A percentile compares a stretch with the other conserved stretches of the same genome.
Conservation (phyloP, 2,888 invertebrate species). For the Lithophane ornitopus region DNA sequence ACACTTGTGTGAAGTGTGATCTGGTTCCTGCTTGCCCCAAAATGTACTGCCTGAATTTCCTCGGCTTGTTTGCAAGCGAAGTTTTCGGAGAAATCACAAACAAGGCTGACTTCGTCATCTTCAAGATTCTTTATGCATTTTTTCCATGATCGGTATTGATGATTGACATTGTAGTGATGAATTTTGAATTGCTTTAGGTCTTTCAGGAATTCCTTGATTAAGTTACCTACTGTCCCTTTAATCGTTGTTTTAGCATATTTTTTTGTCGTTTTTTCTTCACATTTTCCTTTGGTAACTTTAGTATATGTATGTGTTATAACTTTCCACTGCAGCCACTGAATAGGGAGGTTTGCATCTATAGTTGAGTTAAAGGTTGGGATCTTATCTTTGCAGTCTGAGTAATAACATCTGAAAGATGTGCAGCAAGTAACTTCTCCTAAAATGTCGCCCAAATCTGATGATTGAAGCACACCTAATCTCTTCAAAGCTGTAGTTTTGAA, state of each 20-base stretch:
- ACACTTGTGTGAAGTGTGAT: conserved; percentile 28
- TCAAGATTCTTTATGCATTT: conserved; percentile 11
- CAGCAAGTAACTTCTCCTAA: conserved; percentile 36
- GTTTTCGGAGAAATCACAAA: conserved; percentile 30
- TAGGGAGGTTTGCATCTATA: conserved; percentile 34
- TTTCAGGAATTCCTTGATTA: conserved; percentile 14
- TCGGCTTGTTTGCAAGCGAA: conserved; percentile 12
- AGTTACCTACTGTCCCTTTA: conserved; percentile 10
- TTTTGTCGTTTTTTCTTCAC: conserved; percentile 32
- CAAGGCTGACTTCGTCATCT: conserved; percentile 2
- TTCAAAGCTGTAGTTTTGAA: conserved; percentile 34
- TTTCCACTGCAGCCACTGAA: conserved; percentile 38
- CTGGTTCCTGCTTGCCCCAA: conserved; percentile 13
- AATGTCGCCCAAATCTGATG: conserved; percentile 37
- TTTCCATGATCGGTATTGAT: conserved; percentile 18
- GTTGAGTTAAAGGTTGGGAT: conserved; percentile 17
- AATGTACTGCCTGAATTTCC: conserved; percentile 31
- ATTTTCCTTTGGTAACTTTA: conserved; percentile 29
- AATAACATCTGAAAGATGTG: conserved; percentile 34
- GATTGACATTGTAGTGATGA: conserved; percentile 10
- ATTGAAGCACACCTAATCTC: conserved; percentile 36
- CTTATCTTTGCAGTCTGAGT: conserved; percentile 36
- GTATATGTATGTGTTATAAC: conserved; percentile 35
- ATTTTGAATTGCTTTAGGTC: conserved; percentile 9
- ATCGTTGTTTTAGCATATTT: conserved; percentile 13